A percentile compares a stretch with the other conserved stretches of the same genome.
phyloP scores from a whole-genome alignment of 2,113 vertebrate species.

The Nibea albiflora region DNA sequence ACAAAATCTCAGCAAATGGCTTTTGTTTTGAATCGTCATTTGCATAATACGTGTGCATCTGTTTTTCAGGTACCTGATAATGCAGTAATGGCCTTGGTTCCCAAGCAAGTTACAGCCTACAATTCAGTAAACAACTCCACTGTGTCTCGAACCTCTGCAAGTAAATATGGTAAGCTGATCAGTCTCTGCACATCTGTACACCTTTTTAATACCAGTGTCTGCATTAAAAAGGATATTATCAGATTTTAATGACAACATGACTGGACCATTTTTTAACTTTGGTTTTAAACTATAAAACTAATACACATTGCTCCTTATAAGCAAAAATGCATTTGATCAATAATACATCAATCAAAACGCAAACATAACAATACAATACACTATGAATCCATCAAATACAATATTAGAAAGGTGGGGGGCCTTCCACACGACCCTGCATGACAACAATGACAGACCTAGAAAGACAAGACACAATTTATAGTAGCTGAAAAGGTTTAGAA shows the following conservation, averaged over 20 bases:
- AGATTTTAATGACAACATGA: too few relatives aligned
- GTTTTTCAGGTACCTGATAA: conserved; percentile 91
- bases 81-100: conserved; percentile 94
- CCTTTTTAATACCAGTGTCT: too few relatives aligned
- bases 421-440: neutral
- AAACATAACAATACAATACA: neutral
- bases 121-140: conserved; percentile 98
- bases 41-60: conserved; percentile 25
- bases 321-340: neutral
- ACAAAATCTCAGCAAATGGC: neutral
- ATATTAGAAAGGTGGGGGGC: neutral
- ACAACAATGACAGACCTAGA: conserved; percentile 7
- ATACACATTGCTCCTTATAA: neutral
- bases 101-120: conserved; percentile 98
- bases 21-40: conserved; percentile 18
- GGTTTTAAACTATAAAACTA: too few relatives aligned
- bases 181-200: neutral
- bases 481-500: conserved; percentile 52
- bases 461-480: conserved; percentile 44
- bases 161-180: conserved; percentile 91
- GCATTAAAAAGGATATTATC: too few relatives aligned
- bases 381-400: neutral
- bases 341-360: neutral
- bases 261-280: too few relatives aligned
- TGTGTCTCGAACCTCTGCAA: conserved; percentile 95